Conservation (phyloP, 2,113 vertebrate species). For the Xyliphius kryptos region DNA sequence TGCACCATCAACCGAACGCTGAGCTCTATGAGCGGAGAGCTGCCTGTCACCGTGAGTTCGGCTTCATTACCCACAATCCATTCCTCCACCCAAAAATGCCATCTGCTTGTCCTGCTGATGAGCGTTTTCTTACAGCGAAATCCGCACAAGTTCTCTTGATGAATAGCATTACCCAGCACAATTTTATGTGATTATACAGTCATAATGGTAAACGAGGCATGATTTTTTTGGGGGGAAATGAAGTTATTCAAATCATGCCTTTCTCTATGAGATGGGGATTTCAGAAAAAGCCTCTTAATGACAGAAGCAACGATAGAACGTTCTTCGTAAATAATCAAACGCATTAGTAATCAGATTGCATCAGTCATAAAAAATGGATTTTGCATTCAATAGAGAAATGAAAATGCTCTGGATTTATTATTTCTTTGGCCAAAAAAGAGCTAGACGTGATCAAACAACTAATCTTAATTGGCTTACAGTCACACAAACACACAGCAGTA, state of each 20-base stretch:
- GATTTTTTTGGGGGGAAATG: not conserved
- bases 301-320: no score
- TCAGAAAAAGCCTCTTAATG: no score
- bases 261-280: no score
- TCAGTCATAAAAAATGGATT: constrained; percentile 14
- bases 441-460: no score
- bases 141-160: constrained; percentile 8
- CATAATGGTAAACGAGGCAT: not conserved
- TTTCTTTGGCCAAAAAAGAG: not conserved
- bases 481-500: constrained; percentile 31
- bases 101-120: constrained; percentile 19
- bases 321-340: no score
- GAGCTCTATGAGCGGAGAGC: constrained; percentile 74
- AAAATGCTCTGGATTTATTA: not conserved
- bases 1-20: constrained; percentile 87
- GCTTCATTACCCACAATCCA: constrained; percentile 9
- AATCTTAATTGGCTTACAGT: no score
- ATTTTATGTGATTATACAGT: constrained; percentile 13
- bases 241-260: not conserved
- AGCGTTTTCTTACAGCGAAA: constrained; percentile 5
- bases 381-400: not conserved
- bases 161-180: constrained; percentile 17
- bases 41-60: constrained; percentile 84
- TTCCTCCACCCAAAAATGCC: constrained; percentile 1
- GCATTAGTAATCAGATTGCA: constrained; percentile 17